These are phyloP conservation scores for Zoanthus sociatus DNA, from an alignment of 92 coral and sea anemone species.

Conservation along the genomic window DNA sequence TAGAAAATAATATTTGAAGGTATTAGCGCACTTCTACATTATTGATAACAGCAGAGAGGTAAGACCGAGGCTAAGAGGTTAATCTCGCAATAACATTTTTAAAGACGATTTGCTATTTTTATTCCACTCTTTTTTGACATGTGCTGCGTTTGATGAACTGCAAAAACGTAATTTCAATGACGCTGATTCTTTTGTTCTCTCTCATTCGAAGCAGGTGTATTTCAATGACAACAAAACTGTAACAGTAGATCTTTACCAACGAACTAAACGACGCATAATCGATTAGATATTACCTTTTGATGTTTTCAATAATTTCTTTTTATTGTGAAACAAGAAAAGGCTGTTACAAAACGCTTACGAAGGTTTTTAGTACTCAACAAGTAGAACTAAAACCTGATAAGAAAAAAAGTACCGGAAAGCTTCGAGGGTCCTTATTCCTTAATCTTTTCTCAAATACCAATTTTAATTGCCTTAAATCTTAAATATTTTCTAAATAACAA, in stretches of 20 bases:
- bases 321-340: too few species aligned
- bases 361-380: not conserved
- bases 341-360: not conserved
- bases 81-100: not conserved
- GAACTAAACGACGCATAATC: too few species aligned
- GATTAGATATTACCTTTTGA: too few species aligned
- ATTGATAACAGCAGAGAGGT: not conserved
- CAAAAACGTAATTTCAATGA: not conserved
- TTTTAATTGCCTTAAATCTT: not conserved
- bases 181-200: too few species aligned
- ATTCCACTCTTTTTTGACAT: not conserved
- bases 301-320: too few species aligned
- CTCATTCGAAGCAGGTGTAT: too few species aligned
- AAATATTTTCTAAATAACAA: not conserved
- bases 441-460: not conserved
- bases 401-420: not conserved
- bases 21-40: too few species aligned
- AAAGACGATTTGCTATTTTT: not conserved
- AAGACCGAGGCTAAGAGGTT: not conserved
- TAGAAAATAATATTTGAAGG: too few species aligned
- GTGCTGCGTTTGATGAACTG: not conserved
- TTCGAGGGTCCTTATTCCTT: not conserved
- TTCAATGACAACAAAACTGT: too few species aligned
- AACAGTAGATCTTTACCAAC: too few species aligned
- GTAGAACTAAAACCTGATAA: not conserved